Evolutionary conservation across 1,140 invertebrate species (phyloP), one percentile per base, ranked within the genome.

Genomic region (Drosophila pseudoananassae): DNA sequence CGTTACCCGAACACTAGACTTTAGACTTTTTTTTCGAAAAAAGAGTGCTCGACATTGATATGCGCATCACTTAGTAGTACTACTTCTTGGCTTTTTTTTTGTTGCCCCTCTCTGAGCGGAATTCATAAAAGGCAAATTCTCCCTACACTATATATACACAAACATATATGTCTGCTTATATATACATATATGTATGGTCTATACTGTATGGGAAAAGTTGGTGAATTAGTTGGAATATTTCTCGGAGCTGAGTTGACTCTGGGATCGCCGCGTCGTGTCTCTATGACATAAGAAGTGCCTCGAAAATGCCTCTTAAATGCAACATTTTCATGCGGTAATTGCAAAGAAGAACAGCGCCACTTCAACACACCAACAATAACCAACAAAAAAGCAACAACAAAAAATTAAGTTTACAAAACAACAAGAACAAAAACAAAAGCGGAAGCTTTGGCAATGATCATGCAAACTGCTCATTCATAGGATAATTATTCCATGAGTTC

Each of bases 401-500:
- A 15, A 80, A 78, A 78, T 71, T 59, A 76, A 74, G 47, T 8
- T 15, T 15, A 12, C 33, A 4, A 60, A 29, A 75, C 33, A 85
- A 47, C 49, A 50, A 65, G 56, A 82, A 64, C 63, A 76, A 83
- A 87, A 87, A 87, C 82, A 88, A 87, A 87, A 87, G 83, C 83
- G 83, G 83, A 87, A 87, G 83, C 83, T 87, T 87, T 83, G 83
- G 83, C 83, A 87, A 87, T 87, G 83, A 87, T 87, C 83, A 87
- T 87, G 83, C 83, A 87, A 87, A 83, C 83, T 87, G 83, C 83
- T 87, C 83, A 83, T 87, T 87, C 83, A 88, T 87, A 83, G 83
- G 83, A 87, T 87, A 88, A 87, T 87, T 87, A 87, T 87, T 87
- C 83, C 83, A 87, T 87, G 83, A 88, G 83, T 83, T 84, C 80